Evolutionary conservation across 2,888 invertebrate genomes (phyloP).

Genomic region (Melanophora roralis): DNA sequence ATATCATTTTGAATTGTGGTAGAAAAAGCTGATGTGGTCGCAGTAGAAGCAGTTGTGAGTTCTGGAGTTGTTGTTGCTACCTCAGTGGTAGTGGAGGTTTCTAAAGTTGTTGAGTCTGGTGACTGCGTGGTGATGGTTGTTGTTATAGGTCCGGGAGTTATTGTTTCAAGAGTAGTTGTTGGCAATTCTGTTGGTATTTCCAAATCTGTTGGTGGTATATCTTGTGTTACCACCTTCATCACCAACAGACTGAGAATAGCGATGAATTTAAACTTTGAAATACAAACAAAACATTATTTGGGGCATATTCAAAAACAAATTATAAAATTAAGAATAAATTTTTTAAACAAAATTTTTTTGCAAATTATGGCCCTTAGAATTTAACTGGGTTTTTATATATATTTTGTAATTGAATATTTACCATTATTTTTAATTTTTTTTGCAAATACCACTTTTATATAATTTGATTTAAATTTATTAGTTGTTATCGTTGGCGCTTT

Average conservation of each 20-base stretch:
- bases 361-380: conserved; percentile 28
- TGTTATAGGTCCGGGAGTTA: background rate
- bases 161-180: no score
- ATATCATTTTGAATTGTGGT: conserved; percentile 15
- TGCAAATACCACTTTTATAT: background rate
- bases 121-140: background rate
- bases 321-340: no score
- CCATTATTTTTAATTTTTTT: background rate
- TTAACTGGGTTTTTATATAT: background rate
- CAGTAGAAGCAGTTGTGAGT: conserved; percentile 8
- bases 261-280: conserved; percentile 45
- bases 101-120: conserved; percentile 20
- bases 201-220: conserved; percentile 67
- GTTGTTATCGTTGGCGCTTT: conserved; percentile 30
- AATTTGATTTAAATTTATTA: background rate
- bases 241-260: conserved; percentile 39
- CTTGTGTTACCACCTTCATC: conserved; percentile 63
- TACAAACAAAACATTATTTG: background rate
- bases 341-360: background rate
- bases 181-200: conserved; percentile 52
- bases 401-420: background rate
- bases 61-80: conserved; percentile 2
- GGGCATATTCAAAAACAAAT: no score
- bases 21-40: background rate
- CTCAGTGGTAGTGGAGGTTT: background rate